Evolutionary conservation across 2,113 vertebrate species (phyloP), one percentile per base, ranked within the genome.

Genomic region (Calidris pugnax): DNA sequence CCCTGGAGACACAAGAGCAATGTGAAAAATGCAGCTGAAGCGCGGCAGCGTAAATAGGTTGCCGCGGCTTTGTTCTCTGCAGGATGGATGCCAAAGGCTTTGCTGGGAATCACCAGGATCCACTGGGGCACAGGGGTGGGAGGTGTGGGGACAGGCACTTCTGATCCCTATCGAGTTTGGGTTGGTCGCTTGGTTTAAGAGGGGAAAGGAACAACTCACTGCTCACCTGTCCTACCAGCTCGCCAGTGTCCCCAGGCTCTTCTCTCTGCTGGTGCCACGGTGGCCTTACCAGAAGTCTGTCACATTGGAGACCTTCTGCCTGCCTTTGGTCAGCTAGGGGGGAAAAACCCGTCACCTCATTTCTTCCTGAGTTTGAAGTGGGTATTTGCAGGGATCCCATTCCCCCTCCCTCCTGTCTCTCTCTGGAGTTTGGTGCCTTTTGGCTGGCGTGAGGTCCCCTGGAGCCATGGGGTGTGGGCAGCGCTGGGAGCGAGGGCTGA

Each of bases 261-360:
- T 30, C 43, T 43, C 35, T 24, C 72, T 48, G 23, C 41, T 37
- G 37, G 33, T 45, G 74, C 39, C 7, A 1, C 3, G 7, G 24
- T 24, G 43, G 75, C 62, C 2, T 0, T 18, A 10, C 32, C 50
- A 33, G 51, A 5, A 4, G 47, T 17, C n/a, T 10, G 55, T 26
- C 68, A n/a, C 57, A 3, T 0, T 6, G 35, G 23, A 73, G 12
- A 12, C 16, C 17, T 30, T 35, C 59, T 10, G 22, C 1, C 1
- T 23, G 7, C 50, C 60, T 45, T 12, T 53, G 28, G 5, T 39
- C 60, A 27, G 47, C 35, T 14, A 17, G 32, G 0, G 5, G 33
- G 59, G 6, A 13, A 33, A 63, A 64, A 9, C 5, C 53, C 1
- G 0, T 21, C n/a, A 20, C 56, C 69, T 33, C 21, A 1, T 19